Base-by-base conservation (phyloP, 2,797 vertebrate genomes). In the Tenualosa ilisha region DNA sequence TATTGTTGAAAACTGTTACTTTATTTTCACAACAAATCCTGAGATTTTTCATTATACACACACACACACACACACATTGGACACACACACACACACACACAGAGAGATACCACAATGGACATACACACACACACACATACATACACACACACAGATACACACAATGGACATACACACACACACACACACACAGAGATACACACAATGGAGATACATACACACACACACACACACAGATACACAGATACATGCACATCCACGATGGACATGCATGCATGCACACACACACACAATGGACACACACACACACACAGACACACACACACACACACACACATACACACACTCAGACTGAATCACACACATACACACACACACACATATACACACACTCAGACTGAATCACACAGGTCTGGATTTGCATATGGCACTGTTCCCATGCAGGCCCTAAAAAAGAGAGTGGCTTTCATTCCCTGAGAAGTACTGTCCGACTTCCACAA, bases 251-350 rank as follows among this genome's bases (percentile, higher is more conserved):
- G 6, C 43, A 46, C 43, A 46, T 6, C 2, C 43, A 46, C 43
- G n/a, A 46, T 6, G 2, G 2, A 46, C 43, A 46, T 6, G 6
- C 2, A 46, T 46, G 6, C 43, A 46, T 2, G 12, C 63, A 75
- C 49, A 53, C 83, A 84, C 63, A 72, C 43, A 84, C 63, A 84
- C 63, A 72, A 46, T 31, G 31, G 31, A 31, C 31, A 31, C 31
- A 31, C 31, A 31, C 31, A 31, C 49, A 81, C 31, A 26, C 68
- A 84, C 31, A 13, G 0, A 84, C 83, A 84, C 83, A 65, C 61
- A 84, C 49, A 81, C 31, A 26, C 68, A 84, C 31, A 13, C 11
- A 84, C 83, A 84, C 83, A 65, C 61, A 84, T 46, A 84, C 63
- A 51, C 61, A 75, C 65, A 75, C 83, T 56, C 31, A 49, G 50